Evolutionary conservation across 2,888 invertebrate genomes (phyloP), one percentile per base, ranked within the genome.

Genomic region (Ischnus inquisitorius): DNA sequence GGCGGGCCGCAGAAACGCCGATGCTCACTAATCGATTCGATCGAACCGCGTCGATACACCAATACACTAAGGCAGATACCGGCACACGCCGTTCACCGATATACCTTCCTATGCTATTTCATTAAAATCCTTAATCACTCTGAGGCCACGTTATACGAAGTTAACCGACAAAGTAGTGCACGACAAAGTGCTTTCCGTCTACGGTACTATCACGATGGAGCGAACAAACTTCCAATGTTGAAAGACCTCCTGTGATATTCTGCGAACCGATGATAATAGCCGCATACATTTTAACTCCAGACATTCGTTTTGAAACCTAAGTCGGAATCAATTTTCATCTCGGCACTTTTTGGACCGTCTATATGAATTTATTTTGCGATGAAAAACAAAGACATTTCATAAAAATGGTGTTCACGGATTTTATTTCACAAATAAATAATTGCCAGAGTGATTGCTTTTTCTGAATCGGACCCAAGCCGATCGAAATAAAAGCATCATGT

Each of bases 101-200:
- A 46, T 57, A 60, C 48, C 77, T 65, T 28, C 46, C 69, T 64
- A 51, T 57, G 62, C 43, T 14, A 78, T 82, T 83, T 79, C 69
- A 83, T 79, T 79, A 79, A 83, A 83, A 83, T 79, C 69, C 75
- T 74, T 79, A 79, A 83, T 83, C 65, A 79, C 79, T 62, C 74
- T 46, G 48, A 83, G 75, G 69, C 79, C 79, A 46, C 69, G 75
- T 51, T 62, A 83, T 83, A 75, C 79, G 64, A 79, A 83, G 82
- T 79, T 78, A 75, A 68, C 68, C 79, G 54, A 71, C 64, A 54
- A 48, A 69, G 60, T 51, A 69, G 65, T 64, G 51, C 43, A 22
- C 43, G 57, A 72, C 74, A 78, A 78, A 82, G 82, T 82, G 82
- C 78, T 68, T 41, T 67, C 46, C 69, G 41, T 54, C 54, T 43